Evolutionary conservation across 2,888 invertebrate species (phyloP).

Genomic region (Kryphioiulus occultus): DNA sequence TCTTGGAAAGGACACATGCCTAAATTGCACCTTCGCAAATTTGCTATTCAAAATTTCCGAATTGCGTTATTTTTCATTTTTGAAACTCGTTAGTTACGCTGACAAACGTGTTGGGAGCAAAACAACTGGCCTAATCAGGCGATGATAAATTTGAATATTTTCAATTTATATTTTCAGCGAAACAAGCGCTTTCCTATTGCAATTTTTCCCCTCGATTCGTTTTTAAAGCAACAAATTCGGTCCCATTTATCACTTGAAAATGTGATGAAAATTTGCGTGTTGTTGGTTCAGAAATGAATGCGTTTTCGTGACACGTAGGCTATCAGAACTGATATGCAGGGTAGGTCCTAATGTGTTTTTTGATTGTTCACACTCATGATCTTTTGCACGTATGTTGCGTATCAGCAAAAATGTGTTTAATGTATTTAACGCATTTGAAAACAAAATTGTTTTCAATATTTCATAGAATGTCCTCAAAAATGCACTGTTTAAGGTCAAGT

Average conservation of each 20-base stretch:
- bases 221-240: not conserved
- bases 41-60: not conserved
- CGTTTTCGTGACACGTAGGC: not conserved
- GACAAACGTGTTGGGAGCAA: not conserved
- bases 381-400: no score
- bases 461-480: no score
- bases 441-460: no score
- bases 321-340: not conserved
- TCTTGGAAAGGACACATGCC: no score
- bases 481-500: no score
- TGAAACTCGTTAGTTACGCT: not conserved
- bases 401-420: no score
- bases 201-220: not conserved
- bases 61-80: not conserved
- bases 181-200: not conserved
- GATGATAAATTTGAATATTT: slow-evolving; percentile 18
- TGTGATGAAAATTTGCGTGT: not conserved
- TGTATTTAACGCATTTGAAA: no score
- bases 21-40: no score
- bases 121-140: not conserved
- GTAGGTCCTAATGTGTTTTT: not conserved
- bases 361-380: no score
- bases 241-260: slow-evolving; percentile 9
- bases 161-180: not conserved
- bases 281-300: not conserved